Evolutionary conservation across 2,888 invertebrate species (phyloP).

Genomic region (Cosmia trapezina): DNA sequence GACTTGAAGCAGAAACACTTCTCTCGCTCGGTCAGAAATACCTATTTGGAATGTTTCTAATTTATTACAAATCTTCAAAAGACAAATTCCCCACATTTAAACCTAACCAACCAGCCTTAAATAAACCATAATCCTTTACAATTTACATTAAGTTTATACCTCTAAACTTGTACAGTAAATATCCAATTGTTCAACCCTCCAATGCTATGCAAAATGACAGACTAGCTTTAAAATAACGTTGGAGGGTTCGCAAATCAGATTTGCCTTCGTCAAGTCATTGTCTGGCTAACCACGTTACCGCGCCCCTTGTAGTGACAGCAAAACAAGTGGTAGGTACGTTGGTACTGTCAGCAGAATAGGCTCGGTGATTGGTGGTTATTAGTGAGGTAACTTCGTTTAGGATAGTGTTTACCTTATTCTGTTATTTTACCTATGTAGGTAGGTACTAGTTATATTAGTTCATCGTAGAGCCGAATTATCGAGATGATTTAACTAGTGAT

Average conservation of each 20-base stretch:
- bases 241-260: conserved; percentile 88
- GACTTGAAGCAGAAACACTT: no score
- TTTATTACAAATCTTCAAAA: neutral
- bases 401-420: conserved; percentile 13
- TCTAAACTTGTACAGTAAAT: conserved; percentile 58
- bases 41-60: neutral
- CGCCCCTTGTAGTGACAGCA: conserved; percentile 77
- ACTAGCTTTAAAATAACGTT: conserved; percentile 88
- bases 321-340: conserved; percentile 62
- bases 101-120: conserved; percentile 4
- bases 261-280: conserved; percentile 90
- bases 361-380: conserved; percentile 53
- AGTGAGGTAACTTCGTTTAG: conserved; percentile 37
- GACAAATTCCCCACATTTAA: conserved; percentile 2
- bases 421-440: neutral
- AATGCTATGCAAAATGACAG: conserved; percentile 85
- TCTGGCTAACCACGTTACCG: conserved; percentile 85
- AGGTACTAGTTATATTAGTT: no score
- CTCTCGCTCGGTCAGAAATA: neutral
- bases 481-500: neutral
- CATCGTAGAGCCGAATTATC: no score
- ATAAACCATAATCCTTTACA: conserved; percentile 43
- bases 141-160: conserved; percentile 46
- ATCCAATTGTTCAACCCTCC: conserved; percentile 59
- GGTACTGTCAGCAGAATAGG: conserved; percentile 45